phyloP scores from a whole-genome alignment of 2,797 vertebrate genomes.

The Mormyrus proboscirostris region DNA sequence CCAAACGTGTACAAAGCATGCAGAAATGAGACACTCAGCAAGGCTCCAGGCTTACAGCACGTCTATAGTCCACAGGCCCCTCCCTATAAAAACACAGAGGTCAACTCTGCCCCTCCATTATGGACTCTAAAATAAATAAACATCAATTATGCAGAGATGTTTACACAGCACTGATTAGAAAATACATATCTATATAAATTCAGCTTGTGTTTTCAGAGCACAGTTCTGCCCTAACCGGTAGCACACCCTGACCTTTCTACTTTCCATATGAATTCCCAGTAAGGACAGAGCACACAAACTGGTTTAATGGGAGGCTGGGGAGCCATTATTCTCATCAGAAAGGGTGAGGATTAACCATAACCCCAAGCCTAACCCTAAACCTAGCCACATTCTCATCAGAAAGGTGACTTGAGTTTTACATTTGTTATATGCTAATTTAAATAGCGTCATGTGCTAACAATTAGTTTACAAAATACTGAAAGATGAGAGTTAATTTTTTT shows the following conservation, averaged over 20 bases:
- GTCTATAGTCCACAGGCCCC: neutral
- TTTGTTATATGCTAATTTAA: neutral
- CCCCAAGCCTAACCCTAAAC: neutral
- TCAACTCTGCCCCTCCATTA: neutral
- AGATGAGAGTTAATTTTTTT: neutral
- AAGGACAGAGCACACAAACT: neutral
- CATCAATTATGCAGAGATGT: slow-evolving; percentile 1
- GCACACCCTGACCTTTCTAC: neutral
- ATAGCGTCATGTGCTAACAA: neutral
- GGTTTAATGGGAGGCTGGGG: neutral
- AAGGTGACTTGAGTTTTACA: neutral
- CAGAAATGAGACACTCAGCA: neutral
- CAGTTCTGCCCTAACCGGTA: neutral
- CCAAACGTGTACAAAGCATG: neutral
- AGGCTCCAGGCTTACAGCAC: slow-evolving; percentile 19
- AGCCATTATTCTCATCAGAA: neutral
- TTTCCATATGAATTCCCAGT: neutral
- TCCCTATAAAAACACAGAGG: neutral
- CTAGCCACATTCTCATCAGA: neutral
- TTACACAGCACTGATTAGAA: neutral
- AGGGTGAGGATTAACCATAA: neutral
- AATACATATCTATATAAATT: neutral
- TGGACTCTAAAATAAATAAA: neutral
- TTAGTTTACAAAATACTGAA: neutral
- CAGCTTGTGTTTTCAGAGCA: neutral